Evolutionary conservation across 2,888 invertebrate species (phyloP).

Genomic region (Clunio marinus): DNA sequence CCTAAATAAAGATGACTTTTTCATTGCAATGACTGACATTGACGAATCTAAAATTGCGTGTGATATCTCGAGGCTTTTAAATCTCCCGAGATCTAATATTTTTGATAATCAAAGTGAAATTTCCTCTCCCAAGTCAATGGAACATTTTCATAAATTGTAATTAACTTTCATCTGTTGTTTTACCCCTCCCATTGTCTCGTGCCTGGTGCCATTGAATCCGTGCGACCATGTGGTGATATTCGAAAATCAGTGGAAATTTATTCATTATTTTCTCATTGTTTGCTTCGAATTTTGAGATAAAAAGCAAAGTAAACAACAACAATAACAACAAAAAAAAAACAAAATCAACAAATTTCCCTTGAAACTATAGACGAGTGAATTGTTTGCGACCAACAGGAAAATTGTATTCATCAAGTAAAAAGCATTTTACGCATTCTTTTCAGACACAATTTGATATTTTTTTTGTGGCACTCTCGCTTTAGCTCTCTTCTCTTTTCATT

Average conservation of each 20-base stretch:
- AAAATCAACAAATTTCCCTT: neutral
- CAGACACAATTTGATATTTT: neutral
- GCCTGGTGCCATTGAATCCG: neutral
- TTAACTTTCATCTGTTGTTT: conserved; percentile 4
- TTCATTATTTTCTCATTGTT: conserved; percentile 26
- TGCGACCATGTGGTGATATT: neutral
- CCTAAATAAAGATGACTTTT: no score
- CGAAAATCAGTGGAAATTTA: conserved; percentile 23
- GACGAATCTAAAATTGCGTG: neutral
- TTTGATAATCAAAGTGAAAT: neutral
- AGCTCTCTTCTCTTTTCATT: neutral
- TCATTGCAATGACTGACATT: no score
- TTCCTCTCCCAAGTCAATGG: no score
- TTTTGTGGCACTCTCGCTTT: neutral
- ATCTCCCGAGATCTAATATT: neutral
- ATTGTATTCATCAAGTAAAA: conserved; percentile 8
- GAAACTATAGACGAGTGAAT: neutral
- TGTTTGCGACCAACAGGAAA: neutral
- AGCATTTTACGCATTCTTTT: conserved; percentile 23
- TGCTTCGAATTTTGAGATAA: neutral
- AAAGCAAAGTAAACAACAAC: neutral
- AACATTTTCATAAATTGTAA: conserved; percentile 22
- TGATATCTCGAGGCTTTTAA: neutral
- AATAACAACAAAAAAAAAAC: neutral
- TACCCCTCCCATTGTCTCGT: neutral